Base-by-base conservation (phyloP, 2,797 vertebrate genomes). In the Euphonia xanthogaster region DNA sequence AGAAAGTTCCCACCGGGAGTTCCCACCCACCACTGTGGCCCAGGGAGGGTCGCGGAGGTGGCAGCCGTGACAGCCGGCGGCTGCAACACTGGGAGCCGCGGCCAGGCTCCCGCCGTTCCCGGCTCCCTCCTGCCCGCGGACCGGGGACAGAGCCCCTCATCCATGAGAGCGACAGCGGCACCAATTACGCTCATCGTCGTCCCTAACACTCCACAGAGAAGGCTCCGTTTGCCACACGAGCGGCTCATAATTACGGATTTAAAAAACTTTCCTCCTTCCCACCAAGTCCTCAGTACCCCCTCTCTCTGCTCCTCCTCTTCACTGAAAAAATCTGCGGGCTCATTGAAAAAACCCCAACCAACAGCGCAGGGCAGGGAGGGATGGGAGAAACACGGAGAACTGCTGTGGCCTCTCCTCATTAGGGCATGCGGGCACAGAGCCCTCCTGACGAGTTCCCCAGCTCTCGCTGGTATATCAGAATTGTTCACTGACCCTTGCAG, bases 401-500 rank as follows among this genome's bases (percentile, higher is more conserved):
- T 1, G 2, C 23, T 40, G 55, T 60, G 92, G 81, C 92, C 78
- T 58, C 47, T 80, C 53, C 60, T 79, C 80, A 14, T 21, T 18
- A 14, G 85, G 39, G 33, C 79, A 55, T 50, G 3, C n/a, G 42
- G 71, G 27, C 39, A 13, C 16, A 13, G 30, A 11, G 18, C 15
- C 7, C 31, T 37, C 58, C 31, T 11, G 50, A 40, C 0, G 24
- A 58, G 24, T 20, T 42, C 37, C 44, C 23, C 76, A 18, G 15
- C 31, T 44, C 31, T 9, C 24, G 62, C 21, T 50, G 50, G 14
- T 58, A 45, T 9, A 57, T 74, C 65, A 11, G 51, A 79, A 82
- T 72, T 72, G 51, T 61, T 85, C 57, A 12, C 90, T 92, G 86
- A 81, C 65, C 45, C 86, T 93, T 83, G 51, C 48, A 25, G 62